phyloP scores from a whole-genome alignment of 2,113 vertebrate genomes.

The Laticauda laticaudata region DNA sequence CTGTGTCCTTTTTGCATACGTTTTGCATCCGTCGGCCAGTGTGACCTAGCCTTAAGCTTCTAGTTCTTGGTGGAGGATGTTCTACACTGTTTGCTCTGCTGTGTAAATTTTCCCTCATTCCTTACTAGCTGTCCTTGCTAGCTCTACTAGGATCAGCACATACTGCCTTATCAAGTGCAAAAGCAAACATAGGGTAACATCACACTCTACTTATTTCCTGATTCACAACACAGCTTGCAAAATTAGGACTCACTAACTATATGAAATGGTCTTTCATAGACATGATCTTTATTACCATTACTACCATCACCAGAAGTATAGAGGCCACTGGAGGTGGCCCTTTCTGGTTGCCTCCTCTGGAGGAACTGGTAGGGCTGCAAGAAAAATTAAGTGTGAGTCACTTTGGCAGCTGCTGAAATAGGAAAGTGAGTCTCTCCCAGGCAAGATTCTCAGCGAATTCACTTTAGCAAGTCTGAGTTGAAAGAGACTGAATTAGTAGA shows the following conservation, averaged over 20 bases:
- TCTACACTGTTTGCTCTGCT: not conserved
- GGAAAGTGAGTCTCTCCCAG: not conserved
- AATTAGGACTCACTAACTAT: not conserved
- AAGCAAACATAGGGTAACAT: not conserved
- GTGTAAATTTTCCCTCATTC: not conserved
- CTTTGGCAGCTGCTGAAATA: not conserved
- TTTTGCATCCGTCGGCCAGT: no score
- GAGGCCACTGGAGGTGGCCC: not conserved
- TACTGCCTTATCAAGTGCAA: not conserved
- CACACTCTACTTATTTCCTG: not conserved
- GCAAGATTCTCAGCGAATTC: not conserved
- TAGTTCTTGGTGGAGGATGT: not conserved
- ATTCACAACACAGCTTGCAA: not conserved
- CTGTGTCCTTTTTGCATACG: no score
- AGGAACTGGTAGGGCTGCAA: not conserved
- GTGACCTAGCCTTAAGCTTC: not conserved
- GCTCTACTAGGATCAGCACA: not conserved
- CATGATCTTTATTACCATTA: not conserved
- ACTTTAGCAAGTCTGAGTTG: not conserved
- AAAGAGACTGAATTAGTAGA: not conserved
- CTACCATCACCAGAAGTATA: not conserved
- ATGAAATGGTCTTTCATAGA: not conserved
- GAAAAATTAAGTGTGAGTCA: not conserved
- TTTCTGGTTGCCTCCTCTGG: not conserved
- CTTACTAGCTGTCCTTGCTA: not conserved